Evolutionary conservation across 2,888 invertebrate species (phyloP), one percentile per base, ranked within the genome.

Genomic region (Lissocephala sabroskyi): DNA sequence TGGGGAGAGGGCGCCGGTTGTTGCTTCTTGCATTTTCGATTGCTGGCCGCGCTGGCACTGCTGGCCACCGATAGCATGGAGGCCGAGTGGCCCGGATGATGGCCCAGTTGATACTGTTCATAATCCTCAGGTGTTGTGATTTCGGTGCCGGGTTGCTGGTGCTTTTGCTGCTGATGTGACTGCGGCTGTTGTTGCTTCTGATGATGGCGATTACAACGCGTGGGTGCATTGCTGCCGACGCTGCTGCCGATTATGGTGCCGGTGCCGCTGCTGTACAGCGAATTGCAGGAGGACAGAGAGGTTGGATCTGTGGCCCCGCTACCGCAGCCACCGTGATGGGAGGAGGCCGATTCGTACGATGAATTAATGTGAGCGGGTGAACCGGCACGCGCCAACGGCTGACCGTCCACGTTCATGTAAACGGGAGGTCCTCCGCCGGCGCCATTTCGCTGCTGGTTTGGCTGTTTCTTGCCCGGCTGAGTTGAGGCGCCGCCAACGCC

Each of bases 301-400:
- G 75, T 64, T 33, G 80, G 79, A 62, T 82, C 82, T 39, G 74
- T 68, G 28, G 56, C 58, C 30, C 56, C 62, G 23, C 58, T 60
- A 5, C 35, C 35, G 35, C 35, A 16, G 23, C 64, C 65, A 42
- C 65, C 63, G 49, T 67, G 60, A 28, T 77, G 67, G 2, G 65
- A 75, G 2, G 82, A 77, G 28, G 76, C 79, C 16, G 81, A 79
- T 46, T 79, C 77, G 46, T 81, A 81, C 16, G 80, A 79, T 39
- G 81, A 76, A 53, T 81, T 80, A 52, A 79, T 71, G 23, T 79
- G 62, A 1, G 65, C 42, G 3, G 63, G 66, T 9, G 65, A 74
- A 45, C 58, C 23, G 66, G 76, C 47, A 65, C 76, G 47, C 58
- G 41, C 30, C 60, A 40, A 11, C 4, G 51, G 43, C 19, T 74